Base-by-base conservation (phyloP, 2,888 invertebrate genomes). In the Octodonta nipae region DNA sequence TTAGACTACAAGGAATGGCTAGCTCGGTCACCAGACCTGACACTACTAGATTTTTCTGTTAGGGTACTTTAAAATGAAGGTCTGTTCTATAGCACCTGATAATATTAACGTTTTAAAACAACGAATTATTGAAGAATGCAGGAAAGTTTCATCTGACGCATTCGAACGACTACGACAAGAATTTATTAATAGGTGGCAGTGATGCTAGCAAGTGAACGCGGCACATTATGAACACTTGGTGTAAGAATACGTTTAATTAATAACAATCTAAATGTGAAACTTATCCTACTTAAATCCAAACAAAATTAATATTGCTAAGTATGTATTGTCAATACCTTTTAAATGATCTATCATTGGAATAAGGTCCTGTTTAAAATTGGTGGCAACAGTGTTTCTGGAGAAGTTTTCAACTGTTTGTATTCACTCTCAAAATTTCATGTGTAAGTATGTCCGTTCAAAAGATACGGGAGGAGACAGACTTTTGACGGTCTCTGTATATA, bases 61-160 rank as follows among this genome's bases (percentile, higher is more conserved):
- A n/a, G 20, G 7, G 20, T 20, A 20, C 7, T 20, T 20, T 6
- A 20, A 20, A 20, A 7, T 20, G 6, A 20, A 7, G 20, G 20
- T 20, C n/a, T 20, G n/a, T 20, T n/a, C n/a, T 20, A 20, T n/a
- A 20, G 20, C 20, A 20, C 20, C 20, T 20, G 20, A 20, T 20
- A n/a, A n/a, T n/a, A 20, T 7, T 20, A 20, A 20, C 20, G n/a
- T 20, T 20, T 20, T 20, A n/a, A 20, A 20, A 20, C 20, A 7
- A 20, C 20, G 20, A n/a, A 20, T 20, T 20, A n/a, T 20, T 20
- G 20, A 20, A n/a, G 20, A 20, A 20, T 20, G 20, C n/a, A 20
- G 20, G n/a, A 20, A 20, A 20, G n/a, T 20, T 20, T 6, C 20
- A 6, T 6, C n/a, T 20, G 7, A 20, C 20, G n/a, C 20, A 20